Evolutionary conservation across 2,797 vertebrate genomes (phyloP).

Genomic region (Pogonophryne albipinna): DNA sequence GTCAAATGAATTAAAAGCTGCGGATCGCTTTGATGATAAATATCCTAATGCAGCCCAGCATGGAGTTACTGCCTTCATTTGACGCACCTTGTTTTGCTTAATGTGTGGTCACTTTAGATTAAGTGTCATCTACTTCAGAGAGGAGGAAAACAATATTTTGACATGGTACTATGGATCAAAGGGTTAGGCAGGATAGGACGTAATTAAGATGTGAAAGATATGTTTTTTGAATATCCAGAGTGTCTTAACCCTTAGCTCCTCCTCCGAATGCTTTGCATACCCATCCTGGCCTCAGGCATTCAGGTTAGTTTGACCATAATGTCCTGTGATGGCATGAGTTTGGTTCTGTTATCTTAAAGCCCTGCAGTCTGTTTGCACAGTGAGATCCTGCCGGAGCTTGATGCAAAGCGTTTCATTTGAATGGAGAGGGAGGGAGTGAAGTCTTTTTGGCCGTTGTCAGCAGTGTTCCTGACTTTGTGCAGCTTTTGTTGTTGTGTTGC

Average conservation of each 20-base stretch:
- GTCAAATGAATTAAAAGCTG: constrained; percentile 74
- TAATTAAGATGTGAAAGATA: not conserved
- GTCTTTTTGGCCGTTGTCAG: constrained; percentile 57
- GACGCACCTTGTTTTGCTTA: constrained; percentile 61
- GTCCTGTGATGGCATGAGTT: constrained; percentile 61
- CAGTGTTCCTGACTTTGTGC: constrained; percentile 71
- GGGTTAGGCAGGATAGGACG: not conserved
- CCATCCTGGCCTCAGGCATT: constrained; percentile 61
- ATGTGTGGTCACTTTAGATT: constrained; percentile 73
- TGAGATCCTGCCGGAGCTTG: constrained; percentile 49
- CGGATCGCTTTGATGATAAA: constrained; percentile 57
- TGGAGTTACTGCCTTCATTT: constrained; percentile 73
- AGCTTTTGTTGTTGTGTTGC: constrained; percentile 69
- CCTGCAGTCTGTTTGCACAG: constrained; percentile 74
- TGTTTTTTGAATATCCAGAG: not conserved
- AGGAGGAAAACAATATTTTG: constrained; percentile 1
- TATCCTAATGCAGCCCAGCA: constrained; percentile 59
- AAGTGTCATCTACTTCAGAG: constrained; percentile 34
- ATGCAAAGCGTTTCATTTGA: constrained; percentile 82
- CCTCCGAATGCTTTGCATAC: constrained; percentile 70
- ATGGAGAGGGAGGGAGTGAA: constrained; percentile 56
- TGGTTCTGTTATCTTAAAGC: constrained; percentile 81
- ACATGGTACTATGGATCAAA: not conserved
- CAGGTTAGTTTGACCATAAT: constrained; percentile 73
- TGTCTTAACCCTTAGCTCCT: constrained; percentile 15